Conservation (phyloP, 2,888 invertebrate species). For the Ellobium chinense region DNA sequence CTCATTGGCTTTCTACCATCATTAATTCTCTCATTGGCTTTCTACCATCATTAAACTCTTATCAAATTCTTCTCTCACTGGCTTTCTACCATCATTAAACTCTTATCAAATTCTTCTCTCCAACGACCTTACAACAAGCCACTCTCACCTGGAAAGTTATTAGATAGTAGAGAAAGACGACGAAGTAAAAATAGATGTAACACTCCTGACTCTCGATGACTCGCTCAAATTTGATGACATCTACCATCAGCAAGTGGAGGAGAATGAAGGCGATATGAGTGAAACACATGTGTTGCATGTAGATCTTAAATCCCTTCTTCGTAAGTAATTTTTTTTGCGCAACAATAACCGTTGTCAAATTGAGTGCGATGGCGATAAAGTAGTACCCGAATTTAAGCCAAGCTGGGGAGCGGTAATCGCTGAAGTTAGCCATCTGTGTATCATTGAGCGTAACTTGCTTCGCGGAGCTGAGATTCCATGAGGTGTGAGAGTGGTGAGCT, state of each 20-base stretch:
- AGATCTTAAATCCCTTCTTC: not conserved
- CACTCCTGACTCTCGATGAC: not conserved
- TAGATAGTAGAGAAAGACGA: not conserved
- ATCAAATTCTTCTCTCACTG: too few species aligned
- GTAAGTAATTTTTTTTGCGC: not conserved
- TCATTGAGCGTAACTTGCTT: too few species aligned
- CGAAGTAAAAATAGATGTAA: not conserved
- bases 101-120: too few species aligned
- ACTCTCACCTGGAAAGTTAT: not conserved
- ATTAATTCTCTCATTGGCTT: too few species aligned
- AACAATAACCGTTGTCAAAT: not conserved
- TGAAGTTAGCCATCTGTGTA: too few species aligned
- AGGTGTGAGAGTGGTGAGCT: too few species aligned
- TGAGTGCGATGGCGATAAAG: not conserved
- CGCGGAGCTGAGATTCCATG: too few species aligned
- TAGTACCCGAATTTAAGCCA: not conserved
- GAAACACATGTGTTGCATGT: constrained; percentile 1
- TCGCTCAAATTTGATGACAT: not conserved
- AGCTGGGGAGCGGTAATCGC: not conserved
- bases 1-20: too few species aligned
- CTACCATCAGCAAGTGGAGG: not conserved
- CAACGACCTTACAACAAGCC: too few species aligned
- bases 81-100: too few species aligned
- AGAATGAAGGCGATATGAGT: not conserved
- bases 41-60: too few species aligned